phyloP scores from a whole-genome alignment of 2,888 invertebrate genomes.

The Elegia similella region DNA sequence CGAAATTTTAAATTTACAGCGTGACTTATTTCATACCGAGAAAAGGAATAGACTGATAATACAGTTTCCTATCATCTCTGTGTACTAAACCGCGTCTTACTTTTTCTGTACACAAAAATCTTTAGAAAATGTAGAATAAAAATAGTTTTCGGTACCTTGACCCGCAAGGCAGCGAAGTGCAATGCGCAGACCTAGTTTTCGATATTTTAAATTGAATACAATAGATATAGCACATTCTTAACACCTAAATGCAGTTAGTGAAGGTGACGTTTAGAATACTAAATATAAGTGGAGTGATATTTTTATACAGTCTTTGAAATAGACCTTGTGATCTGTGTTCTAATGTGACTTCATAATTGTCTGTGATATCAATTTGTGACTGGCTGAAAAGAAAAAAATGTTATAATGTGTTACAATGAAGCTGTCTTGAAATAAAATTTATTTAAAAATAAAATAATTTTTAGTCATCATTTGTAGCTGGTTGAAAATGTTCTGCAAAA shows the following conservation, averaged over 20 bases:
- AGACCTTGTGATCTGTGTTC: slow-evolving; percentile 12
- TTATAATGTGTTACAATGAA: not conserved
- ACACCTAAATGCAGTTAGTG: slow-evolving; percentile 7
- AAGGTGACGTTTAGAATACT: slow-evolving; percentile 11
- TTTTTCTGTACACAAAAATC: not conserved
- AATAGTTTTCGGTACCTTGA: slow-evolving; percentile 59
- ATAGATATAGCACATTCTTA: slow-evolving; percentile 1
- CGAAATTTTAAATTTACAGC: slow-evolving; percentile 20
- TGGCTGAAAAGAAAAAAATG: not conserved
- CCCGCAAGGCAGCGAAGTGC: slow-evolving; percentile 51
- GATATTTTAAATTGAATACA: slow-evolving; percentile 28
- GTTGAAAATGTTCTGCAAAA: not conserved
- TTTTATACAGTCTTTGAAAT: not conserved
- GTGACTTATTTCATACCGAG: slow-evolving; percentile 17
- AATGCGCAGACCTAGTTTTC: slow-evolving; percentile 48
- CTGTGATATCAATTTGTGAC: slow-evolving; percentile 1
- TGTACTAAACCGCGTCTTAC: not conserved
- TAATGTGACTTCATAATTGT: slow-evolving; percentile 1
- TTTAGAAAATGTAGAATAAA: slow-evolving; percentile 32
- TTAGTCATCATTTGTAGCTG: not conserved
- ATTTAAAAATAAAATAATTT: not conserved
- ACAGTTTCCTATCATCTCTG: slow-evolving; percentile 4
- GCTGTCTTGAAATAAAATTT: not conserved
- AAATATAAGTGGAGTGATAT: slow-evolving; percentile 14
- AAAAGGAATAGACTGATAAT: slow-evolving; percentile 43